Evolutionary conservation across 2,797 vertebrate species (phyloP), one percentile per base, ranked within the genome.

Genomic region (Hemibagrus guttatus): DNA sequence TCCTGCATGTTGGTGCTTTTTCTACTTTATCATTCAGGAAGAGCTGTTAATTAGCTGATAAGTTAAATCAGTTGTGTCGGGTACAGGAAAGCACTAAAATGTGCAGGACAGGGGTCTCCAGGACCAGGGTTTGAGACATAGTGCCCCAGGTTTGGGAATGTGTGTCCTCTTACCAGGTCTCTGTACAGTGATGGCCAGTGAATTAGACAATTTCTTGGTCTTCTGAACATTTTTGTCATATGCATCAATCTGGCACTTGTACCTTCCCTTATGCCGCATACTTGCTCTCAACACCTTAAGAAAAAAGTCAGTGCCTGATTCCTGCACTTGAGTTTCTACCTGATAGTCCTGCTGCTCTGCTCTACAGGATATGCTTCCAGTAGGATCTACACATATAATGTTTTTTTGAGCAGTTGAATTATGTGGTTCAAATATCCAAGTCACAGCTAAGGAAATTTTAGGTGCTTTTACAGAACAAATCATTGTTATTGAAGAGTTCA

Each of bases 291-390:
- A 88, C 59, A 95, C 89, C 0, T 88, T 86, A 63, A 96, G 92
- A 66, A 39, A 85, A 84, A 94, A 83, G 1, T 4, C 0, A 5
- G 88, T 86, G 3, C 12, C 42, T 5, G 68, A 39, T 2, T 59
- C 13, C 6, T 21, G 31, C 5, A 69, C 90, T 0, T 86, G 8
- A 9, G 93, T 91, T 59, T 56, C 88, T 16, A 94, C n/a, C 89
- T 95, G 95, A 91, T 95, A 96, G 80, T 88, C 90, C 2, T 86
- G 82, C 75, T 90, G 90, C 16, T 93, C 88, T 82, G 76, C 91
- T 21, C 83, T 90, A 94, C 95, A 96, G 46, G 88, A 91, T 85
- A 95, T 92, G 79, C 71, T 46, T 0, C 95, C 95, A 19, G 90
- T 69, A 12, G 88, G 90, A 69, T 63, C 85, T 69, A 95, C 31